Percentiles rank a stretch among this genome's conserved stretches.
These are phyloP conservation scores for Limnephilus marmoratus DNA, from an alignment of 2,888 invertebrate genomes.

Conservation along the genomic window DNA sequence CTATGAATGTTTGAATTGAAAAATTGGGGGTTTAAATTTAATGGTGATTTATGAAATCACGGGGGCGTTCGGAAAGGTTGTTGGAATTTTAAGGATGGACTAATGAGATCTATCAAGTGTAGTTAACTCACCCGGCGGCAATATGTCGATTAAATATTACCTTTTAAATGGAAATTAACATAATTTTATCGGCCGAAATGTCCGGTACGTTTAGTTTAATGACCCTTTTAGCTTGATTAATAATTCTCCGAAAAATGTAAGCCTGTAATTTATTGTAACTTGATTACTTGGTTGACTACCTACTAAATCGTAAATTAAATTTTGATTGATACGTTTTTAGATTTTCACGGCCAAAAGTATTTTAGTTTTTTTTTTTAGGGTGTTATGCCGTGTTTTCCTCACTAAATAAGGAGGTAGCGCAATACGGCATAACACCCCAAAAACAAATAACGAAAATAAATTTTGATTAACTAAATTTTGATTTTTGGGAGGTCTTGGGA, in stretches of 20 bases:
- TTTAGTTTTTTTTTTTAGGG: too few relatives aligned
- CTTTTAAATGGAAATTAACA: not conserved
- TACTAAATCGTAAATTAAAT: not conserved
- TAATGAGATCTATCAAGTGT: not conserved
- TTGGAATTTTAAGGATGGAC: not conserved
- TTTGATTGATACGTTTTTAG: too few relatives aligned
- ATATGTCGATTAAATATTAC: not conserved
- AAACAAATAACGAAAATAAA: too few relatives aligned
- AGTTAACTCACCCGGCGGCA: not conserved
- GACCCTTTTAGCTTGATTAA: not conserved
- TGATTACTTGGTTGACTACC: not conserved
- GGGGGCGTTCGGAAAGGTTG: not conserved
- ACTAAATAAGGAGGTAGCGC: too few relatives aligned
- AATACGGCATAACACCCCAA: too few relatives aligned
- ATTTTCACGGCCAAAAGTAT: too few relatives aligned
- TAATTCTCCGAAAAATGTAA: not conserved
- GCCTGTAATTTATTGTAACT: not conserved
- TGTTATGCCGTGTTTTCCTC: too few relatives aligned
- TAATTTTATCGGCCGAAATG: not conserved
- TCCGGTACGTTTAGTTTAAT: not conserved
- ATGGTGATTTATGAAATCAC: not conserved
- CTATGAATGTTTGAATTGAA: too few relatives aligned
- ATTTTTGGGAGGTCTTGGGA: not conserved
- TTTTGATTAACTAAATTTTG: not conserved
- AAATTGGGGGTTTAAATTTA: not conserved